Evolutionary conservation across 2,888 invertebrate genomes (phyloP).

Genomic region (Ophion ellenae): DNA sequence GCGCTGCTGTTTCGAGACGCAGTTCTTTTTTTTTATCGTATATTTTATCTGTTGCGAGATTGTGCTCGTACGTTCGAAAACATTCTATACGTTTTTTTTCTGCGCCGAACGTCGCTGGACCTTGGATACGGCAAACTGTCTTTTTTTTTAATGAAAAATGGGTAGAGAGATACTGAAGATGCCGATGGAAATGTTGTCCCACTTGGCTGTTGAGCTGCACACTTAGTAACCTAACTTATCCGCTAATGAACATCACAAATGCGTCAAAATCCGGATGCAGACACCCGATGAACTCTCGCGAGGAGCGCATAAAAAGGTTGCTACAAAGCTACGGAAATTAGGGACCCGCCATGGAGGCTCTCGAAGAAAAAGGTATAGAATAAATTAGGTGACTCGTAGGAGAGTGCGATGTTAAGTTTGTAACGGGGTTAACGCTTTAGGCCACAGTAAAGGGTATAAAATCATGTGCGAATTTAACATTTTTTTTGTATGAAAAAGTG

Average conservation of each 20-base stretch:
- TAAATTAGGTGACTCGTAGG: too few species aligned
- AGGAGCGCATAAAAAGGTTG: too few species aligned
- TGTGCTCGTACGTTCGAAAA: constrained; percentile 45
- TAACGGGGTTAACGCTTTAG: too few species aligned
- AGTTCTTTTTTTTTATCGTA: constrained; percentile 13
- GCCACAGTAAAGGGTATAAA: too few species aligned
- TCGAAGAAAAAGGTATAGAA: too few species aligned
- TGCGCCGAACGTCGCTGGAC: not conserved
- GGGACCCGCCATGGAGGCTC: not conserved
- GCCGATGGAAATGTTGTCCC: not conserved
- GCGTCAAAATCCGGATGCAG: too few species aligned
- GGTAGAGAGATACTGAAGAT: not conserved
- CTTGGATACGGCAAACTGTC: too few species aligned
- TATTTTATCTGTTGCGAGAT: not conserved
- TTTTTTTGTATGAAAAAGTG: too few species aligned
- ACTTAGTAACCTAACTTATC: not conserved
- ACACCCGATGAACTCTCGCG: too few species aligned
- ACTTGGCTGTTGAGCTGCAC: not conserved
- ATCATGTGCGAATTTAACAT: too few species aligned
- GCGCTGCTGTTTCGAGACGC: constrained; percentile 43
- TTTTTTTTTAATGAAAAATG: not conserved
- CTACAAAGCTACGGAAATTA: too few species aligned
- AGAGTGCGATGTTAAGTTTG: too few species aligned
- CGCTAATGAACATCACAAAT: not conserved
- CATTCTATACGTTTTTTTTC: not conserved